Base-by-base conservation (phyloP, 2,113 vertebrate species). In the Boulengeromyrus knoepffleri region DNA sequence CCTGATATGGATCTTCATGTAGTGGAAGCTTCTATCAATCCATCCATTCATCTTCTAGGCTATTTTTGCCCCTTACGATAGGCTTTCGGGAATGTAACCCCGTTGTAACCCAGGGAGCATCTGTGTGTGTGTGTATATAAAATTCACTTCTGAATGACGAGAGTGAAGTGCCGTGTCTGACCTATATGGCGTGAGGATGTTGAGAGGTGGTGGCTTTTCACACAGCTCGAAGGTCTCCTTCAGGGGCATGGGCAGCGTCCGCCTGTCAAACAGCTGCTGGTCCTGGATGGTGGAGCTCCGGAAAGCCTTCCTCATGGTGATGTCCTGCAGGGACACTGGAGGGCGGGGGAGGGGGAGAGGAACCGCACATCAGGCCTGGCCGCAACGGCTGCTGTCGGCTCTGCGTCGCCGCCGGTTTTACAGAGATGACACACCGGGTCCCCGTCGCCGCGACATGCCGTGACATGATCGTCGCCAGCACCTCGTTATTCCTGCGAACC, bases 221-320 rank as follows among this genome's bases (percentile, higher is more conserved):
- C 99, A 99, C 77, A 97, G 95, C 90, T 98, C 96, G 0, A 97
- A 99, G 0, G 97, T 99, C 94, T 99, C 99, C 94, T 98, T 97
- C 94, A 99, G 93, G 0, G 99, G 99, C 93, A 99, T 95, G 56
- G 99, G 99, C 92, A 99, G 95, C 46, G 97, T 98, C 93, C 94
- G 97, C 88, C 99, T 97, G 91, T 99, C 97, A 85, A 99, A 99
- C 90, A 99, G 95, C 95, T 99, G 98, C 50, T 99, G 99, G 94
- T 99, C 99, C 94, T 99, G 99, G 94, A 97, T 96, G 17, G 97
- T 99, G 88, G 97, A 99, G 92, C 99, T 99, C 93, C 98, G 96
- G 95, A 99, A 99, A 21, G 99, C 99, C 94, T 99, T 99, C 92
- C 98, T 97, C 98, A 99, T 99, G 24, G 98, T 99, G 90, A 99